phyloP scores from a whole-genome alignment of 2,888 invertebrate genomes.

The Aphelenchoides bicaudatus region DNA sequence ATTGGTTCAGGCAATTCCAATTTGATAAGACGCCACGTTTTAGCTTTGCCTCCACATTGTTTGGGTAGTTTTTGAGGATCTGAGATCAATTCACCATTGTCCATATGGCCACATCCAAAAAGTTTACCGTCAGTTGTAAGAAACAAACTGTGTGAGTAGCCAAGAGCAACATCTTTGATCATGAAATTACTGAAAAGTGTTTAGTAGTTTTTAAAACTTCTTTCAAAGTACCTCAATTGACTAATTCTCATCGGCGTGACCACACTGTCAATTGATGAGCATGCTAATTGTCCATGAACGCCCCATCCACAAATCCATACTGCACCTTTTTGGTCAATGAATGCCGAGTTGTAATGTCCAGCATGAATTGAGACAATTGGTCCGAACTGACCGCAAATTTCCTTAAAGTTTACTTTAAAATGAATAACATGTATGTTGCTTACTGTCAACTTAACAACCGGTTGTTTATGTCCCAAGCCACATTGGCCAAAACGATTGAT shows the following conservation, averaged over 20 bases:
- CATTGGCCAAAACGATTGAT: conserved; percentile 54
- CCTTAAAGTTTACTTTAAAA: conserved; percentile 30
- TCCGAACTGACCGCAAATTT: conserved; percentile 41
- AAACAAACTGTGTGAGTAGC: conserved; percentile 35
- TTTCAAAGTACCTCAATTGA: conserved; percentile 11
- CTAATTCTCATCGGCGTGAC: conserved; percentile 6
- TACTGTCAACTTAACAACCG: conserved; percentile 29
- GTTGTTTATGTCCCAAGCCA: conserved; percentile 36
- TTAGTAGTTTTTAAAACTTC: conserved; percentile 19
- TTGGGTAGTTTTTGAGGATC: conserved; percentile 21
- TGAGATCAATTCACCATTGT: conserved; percentile 26
- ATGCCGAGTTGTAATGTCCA: conserved; percentile 53
- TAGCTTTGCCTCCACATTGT: conserved; percentile 13
- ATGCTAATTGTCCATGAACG: conserved; percentile 50
- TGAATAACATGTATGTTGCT: background rate
- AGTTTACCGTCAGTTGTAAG: conserved; percentile 28
- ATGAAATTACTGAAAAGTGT: conserved; percentile 22
- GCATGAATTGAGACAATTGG: conserved; percentile 38
- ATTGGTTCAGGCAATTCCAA: conserved; percentile 27
- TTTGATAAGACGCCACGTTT: conserved; percentile 9
- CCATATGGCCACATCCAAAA: conserved; percentile 33
- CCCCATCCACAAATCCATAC: conserved; percentile 55
- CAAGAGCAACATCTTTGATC: conserved; percentile 27
- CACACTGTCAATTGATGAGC: conserved; percentile 22
- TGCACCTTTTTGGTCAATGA: conserved; percentile 40